These are phyloP conservation scores for Saguinus oedipus DNA, from an alignment of 2,797 vertebrate species.

Conservation along the genomic window DNA sequence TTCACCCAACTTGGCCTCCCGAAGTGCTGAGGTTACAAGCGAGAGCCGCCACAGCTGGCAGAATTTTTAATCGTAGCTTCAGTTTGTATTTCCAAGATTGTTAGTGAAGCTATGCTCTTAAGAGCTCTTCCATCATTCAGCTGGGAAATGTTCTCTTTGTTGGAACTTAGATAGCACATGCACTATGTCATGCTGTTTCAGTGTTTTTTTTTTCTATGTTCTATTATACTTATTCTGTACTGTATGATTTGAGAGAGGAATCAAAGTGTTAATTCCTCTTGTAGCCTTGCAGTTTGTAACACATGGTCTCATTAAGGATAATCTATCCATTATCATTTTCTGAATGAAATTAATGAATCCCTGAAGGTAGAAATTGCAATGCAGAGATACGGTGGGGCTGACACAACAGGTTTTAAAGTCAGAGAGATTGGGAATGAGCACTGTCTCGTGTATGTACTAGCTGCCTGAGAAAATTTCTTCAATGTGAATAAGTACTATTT, in stretches of 20 bases:
- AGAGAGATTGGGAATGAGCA: not conserved
- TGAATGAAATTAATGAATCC: not conserved
- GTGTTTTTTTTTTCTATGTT: not conserved
- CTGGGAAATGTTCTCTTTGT: not conserved
- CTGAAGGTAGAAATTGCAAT: not conserved
- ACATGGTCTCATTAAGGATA: not conserved
- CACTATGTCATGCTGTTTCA: not conserved
- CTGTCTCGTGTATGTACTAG: not conserved
- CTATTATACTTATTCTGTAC: not conserved
- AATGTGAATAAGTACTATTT: not conserved
- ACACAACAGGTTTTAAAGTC: not conserved
- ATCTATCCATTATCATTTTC: not conserved
- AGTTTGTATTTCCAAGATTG: not conserved
- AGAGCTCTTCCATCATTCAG: not conserved
- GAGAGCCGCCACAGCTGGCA: not conserved
- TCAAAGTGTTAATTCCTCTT: not conserved
- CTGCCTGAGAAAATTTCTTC: not conserved
- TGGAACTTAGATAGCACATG: not conserved
- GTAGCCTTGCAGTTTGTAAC: not conserved
- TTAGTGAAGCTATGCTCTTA: not conserved
- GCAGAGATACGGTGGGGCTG: not conserved
- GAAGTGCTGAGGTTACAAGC: not conserved
- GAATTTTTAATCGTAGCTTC: not conserved
- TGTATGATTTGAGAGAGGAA: not conserved
- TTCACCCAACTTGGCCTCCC: not conserved